phyloP scores from a whole-genome alignment of 1,140 invertebrate genomes.

The Cotesia vestalis region DNA sequence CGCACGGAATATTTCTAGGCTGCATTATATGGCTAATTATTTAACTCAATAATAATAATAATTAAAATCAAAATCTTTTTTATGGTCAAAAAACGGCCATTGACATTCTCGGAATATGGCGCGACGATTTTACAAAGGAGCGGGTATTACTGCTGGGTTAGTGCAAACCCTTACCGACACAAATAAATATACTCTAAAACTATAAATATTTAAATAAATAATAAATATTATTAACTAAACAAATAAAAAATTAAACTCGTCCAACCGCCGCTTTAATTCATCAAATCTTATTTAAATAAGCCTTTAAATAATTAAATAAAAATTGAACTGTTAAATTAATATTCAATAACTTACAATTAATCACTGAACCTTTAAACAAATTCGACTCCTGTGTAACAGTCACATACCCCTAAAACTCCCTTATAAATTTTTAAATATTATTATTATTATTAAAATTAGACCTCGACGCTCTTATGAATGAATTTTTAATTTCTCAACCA shows the following conservation, averaged over 20 bases:
- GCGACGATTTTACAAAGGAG: conserved; percentile 44
- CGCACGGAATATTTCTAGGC: conserved; percentile 6
- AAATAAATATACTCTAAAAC: conserved; percentile 24
- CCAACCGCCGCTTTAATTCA: conserved; percentile 11
- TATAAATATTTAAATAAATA: conserved; percentile 14
- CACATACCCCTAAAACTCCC: too few relatives aligned
- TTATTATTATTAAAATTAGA: too few relatives aligned
- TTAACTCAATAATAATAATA: too few relatives aligned
- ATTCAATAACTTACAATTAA: too few relatives aligned
- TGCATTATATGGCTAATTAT: too few relatives aligned
- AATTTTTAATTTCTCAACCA: too few relatives aligned
- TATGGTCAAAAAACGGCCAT: not conserved
- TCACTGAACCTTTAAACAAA: too few relatives aligned
- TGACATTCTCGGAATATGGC: conserved; percentile 46
- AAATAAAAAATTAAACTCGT: conserved; percentile 16
- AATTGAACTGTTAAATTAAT: not conserved
- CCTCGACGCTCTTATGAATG: too few relatives aligned
- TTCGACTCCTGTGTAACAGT: too few relatives aligned
- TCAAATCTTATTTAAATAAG: not conserved
- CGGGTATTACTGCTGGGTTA: conserved; percentile 57
- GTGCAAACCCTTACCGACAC: conserved; percentile 62
- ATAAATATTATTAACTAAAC: conserved; percentile 11
- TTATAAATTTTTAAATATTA: too few relatives aligned
- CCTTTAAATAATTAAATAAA: not conserved
- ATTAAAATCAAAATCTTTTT: too few relatives aligned